phyloP scores from a whole-genome alignment of 2,113 vertebrate species.

The Chloropsis hardwickii region DNA sequence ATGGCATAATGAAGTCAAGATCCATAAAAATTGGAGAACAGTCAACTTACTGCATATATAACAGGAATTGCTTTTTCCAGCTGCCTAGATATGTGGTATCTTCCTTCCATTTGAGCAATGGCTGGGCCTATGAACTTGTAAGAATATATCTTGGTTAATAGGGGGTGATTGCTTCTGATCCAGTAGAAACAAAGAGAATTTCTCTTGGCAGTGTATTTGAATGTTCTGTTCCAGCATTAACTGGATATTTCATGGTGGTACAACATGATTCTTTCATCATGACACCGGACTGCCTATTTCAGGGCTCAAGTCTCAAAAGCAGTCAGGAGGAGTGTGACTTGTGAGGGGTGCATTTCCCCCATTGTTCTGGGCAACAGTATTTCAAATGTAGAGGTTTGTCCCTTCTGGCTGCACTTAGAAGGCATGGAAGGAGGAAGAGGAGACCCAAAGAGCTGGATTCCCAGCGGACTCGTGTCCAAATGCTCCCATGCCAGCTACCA shows the following conservation, averaged over 20 bases:
- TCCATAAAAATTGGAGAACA: constrained; percentile 35
- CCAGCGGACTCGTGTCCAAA: neutral
- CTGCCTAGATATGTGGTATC: neutral
- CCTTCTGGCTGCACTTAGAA: neutral
- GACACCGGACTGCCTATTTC: neutral
- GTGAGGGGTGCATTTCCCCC: neutral
- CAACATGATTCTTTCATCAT: accelerated
- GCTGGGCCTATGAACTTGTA: neutral
- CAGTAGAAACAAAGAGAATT: neutral
- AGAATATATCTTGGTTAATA: neutral
- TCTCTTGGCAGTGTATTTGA: neutral
- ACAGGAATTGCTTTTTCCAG: neutral
- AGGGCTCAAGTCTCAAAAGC: neutral
- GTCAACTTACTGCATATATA: neutral
- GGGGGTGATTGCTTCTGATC: neutral
- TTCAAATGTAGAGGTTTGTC: neutral
- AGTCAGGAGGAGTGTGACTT: neutral
- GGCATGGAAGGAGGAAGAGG: neutral
- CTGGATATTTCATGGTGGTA: neutral
- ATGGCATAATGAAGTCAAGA: constrained; percentile 28
- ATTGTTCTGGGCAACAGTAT: neutral
- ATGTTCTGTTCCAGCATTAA: neutral
- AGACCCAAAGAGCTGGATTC: neutral
- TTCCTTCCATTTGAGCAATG: neutral
- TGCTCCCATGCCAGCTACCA: neutral